Percentiles rank a stretch among this genome's conserved stretches.
phyloP scores from a whole-genome alignment of 2,888 invertebrate genomes.

The Dicyrtomina minuta region DNA sequence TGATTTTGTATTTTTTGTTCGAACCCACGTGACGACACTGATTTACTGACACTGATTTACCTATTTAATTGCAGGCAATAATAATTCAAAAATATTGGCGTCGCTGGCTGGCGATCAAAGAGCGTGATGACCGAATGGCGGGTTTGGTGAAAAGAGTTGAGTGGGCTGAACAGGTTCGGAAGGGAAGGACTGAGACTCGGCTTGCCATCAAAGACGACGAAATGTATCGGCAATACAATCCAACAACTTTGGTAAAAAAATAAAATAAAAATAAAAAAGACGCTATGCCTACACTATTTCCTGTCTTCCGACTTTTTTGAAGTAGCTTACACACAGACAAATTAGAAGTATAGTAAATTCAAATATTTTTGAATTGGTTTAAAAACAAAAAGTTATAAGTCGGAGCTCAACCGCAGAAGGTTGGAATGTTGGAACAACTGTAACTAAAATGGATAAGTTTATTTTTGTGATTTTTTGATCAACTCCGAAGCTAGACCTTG shows the following conservation, averaged over 20 bases:
- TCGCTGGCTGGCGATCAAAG: constrained; percentile 46
- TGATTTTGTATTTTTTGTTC: neutral
- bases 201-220: constrained; percentile 42
- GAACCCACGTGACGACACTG: no score
- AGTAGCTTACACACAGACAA: neutral
- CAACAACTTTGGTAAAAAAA: constrained; percentile 44
- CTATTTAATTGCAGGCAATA: constrained; percentile 40
- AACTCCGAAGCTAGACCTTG: constrained; percentile 48
- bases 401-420: no score
- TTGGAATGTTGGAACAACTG: no score
- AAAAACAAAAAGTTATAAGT: no score
- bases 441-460: no score
- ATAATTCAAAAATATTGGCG: constrained; percentile 52
- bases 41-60: no score
- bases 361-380: neutral
- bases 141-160: constrained; percentile 45
- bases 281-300: neutral
- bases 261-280: no score
- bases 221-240: constrained; percentile 45
- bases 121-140: constrained; percentile 41
- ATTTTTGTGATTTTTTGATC: neutral
- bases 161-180: constrained; percentile 50
- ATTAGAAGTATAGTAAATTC: neutral
- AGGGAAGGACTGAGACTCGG: constrained; percentile 46
- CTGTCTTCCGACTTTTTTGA: no score